These are phyloP conservation scores for Chrysolophus pictus DNA, from an alignment of 2,797 vertebrate species.

Conservation along the genomic window DNA sequence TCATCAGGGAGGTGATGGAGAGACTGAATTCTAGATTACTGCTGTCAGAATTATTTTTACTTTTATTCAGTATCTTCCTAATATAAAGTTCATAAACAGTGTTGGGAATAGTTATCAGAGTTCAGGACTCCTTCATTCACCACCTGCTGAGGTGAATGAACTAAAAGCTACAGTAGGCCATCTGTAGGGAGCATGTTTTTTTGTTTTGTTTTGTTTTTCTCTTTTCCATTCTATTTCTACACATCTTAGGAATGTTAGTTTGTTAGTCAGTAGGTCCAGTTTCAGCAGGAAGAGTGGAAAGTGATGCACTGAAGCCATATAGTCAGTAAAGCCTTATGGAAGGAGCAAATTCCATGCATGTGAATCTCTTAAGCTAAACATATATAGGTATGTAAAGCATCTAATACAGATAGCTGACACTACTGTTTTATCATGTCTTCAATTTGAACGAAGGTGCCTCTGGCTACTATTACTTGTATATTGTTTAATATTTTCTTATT, in stretches of 20 bases:
- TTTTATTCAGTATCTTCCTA: background rate
- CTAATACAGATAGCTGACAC: background rate
- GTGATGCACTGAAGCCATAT: background rate
- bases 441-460: background rate
- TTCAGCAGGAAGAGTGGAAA: slow-evolving; percentile 4
- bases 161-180: background rate
- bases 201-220: background rate
- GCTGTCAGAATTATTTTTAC: slow-evolving; percentile 29
- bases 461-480: background rate
- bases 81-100: slow-evolving; percentile 25
- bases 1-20: slow-evolving; percentile 26
- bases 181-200: background rate
- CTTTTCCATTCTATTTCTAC: background rate
- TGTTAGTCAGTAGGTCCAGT: background rate
- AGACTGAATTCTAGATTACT: slow-evolving; percentile 16
- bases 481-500: background rate
- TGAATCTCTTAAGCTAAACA: background rate
- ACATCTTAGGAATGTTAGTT: background rate
- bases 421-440: background rate
- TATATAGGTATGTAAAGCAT: background rate
- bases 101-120: background rate
- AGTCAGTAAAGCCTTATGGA: background rate
- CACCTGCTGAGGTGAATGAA: background rate
- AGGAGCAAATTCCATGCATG: background rate
- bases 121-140: background rate